phyloP scores from a whole-genome alignment of 2,113 vertebrate genomes.

The Charina bottae region DNA sequence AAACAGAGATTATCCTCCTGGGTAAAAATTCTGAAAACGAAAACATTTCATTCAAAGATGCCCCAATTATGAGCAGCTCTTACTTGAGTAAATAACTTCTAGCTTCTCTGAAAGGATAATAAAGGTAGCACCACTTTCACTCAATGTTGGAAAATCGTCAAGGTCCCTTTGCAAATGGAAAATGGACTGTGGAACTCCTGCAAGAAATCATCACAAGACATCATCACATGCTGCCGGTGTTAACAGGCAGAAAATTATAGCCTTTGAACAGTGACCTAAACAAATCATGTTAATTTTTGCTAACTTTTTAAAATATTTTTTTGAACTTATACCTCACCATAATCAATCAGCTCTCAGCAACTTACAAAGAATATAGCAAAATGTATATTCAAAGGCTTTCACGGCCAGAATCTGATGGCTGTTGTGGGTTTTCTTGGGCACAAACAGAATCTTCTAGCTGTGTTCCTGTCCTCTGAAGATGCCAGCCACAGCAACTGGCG shows the following conservation, averaged over 20 bases:
- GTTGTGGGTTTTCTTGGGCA: too few relatives aligned
- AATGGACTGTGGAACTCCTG: background rate
- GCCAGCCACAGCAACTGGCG: too few relatives aligned
- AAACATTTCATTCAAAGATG: background rate
- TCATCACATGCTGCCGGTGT: background rate
- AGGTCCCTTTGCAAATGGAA: background rate
- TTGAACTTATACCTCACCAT: too few relatives aligned
- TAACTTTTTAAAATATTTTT: too few relatives aligned
- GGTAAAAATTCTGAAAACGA: background rate
- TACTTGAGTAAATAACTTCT: background rate
- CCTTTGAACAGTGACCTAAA: background rate
- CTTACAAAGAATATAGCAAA: too few relatives aligned
- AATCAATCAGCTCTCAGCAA: too few relatives aligned
- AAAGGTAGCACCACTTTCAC: background rate
- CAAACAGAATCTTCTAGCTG: too few relatives aligned
- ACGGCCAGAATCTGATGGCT: too few relatives aligned
- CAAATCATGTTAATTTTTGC: background rate
- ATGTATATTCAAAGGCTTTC: too few relatives aligned
- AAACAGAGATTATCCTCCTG: background rate
- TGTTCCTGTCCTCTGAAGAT: too few relatives aligned
- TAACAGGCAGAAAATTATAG: background rate
- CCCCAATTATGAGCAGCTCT: background rate
- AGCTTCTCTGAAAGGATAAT: background rate
- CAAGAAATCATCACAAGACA: background rate
- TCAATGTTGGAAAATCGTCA: background rate